Conservation (phyloP, 2,113 vertebrate species). For the Ictalurus furcatus region DNA sequence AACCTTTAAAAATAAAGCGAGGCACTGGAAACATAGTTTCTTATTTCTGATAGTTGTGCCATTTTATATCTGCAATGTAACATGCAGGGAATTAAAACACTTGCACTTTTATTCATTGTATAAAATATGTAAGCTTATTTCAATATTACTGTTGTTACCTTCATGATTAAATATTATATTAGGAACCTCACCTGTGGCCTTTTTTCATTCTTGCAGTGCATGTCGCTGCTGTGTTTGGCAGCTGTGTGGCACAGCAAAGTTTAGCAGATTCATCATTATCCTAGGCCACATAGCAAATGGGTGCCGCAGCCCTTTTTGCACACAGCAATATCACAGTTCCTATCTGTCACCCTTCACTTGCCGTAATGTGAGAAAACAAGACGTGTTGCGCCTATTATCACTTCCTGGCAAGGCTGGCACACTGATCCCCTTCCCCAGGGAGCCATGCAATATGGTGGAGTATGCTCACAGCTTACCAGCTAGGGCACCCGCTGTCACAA, state of each 20-base stretch:
- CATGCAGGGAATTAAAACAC: background rate
- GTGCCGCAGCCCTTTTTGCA: slow-evolving; percentile 66
- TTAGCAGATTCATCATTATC: slow-evolving; percentile 68
- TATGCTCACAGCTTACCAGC: slow-evolving; percentile 73
- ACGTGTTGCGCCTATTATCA: slow-evolving; percentile 89
- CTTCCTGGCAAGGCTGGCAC: slow-evolving; percentile 78
- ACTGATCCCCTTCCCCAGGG: slow-evolving; percentile 78
- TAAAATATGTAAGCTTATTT: background rate
- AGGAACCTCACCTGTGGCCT: background rate
- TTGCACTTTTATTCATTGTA: background rate
- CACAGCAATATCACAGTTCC: slow-evolving; percentile 80
- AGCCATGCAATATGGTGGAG: slow-evolving; percentile 80
- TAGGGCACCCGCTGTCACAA: slow-evolving; percentile 77
- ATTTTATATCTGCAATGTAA: background rate
- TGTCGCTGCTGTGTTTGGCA: slow-evolving; percentile 52
- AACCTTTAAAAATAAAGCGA: background rate
- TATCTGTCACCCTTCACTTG: slow-evolving; percentile 80
- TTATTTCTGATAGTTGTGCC: background rate
- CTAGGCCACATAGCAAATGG: slow-evolving; percentile 61
- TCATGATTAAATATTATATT: background rate
- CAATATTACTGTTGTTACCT: background rate
- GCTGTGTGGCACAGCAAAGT: slow-evolving; percentile 55
- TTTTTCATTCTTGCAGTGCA: background rate
- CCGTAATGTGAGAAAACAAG: slow-evolving; percentile 86
- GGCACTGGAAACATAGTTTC: background rate